Conservation (phyloP, 2,113 vertebrate species). For the Strix aluco region DNA sequence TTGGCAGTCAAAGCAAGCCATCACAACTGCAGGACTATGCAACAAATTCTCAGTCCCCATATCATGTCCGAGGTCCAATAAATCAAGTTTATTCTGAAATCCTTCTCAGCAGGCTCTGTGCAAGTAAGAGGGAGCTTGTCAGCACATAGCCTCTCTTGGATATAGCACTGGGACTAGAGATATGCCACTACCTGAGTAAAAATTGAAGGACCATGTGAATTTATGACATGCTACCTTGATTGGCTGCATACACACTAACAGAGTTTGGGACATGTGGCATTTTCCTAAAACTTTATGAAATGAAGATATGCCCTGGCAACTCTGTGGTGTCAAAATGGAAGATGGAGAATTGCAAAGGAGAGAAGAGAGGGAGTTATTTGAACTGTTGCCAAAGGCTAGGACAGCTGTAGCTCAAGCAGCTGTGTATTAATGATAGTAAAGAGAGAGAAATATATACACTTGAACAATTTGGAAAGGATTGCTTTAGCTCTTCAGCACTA, state of each 20-base stretch:
- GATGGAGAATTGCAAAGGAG: slow-evolving; percentile 9
- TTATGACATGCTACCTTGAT: background rate
- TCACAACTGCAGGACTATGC: slow-evolving; percentile 52
- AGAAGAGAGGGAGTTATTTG: slow-evolving; percentile 40
- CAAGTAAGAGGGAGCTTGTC: slow-evolving; percentile 24
- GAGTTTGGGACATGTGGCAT: background rate
- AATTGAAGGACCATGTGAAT: background rate
- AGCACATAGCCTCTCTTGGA: slow-evolving; percentile 16
- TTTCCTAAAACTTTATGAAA: slow-evolving; percentile 33
- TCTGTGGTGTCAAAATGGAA: slow-evolving; percentile 46
- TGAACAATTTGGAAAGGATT: slow-evolving; percentile 13
- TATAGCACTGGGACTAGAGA: background rate
- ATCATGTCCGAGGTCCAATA: slow-evolving; percentile 89
- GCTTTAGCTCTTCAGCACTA: slow-evolving; percentile 10
- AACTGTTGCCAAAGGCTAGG: slow-evolving; percentile 53
- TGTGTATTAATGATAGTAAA: slow-evolving; percentile 13
- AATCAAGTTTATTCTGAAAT: slow-evolving; percentile 96
- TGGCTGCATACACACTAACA: background rate
- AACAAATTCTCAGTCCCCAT: slow-evolving; percentile 74
- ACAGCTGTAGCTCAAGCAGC: slow-evolving; percentile 42
- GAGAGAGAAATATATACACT: slow-evolving; percentile 9
- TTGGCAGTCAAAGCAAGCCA: slow-evolving; percentile 57
- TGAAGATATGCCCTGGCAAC: slow-evolving; percentile 16
- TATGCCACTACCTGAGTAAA: background rate
- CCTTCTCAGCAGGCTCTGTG: slow-evolving; percentile 91